phyloP scores from a whole-genome alignment of 2,797 vertebrate species.

The Sebastes oblongus region DNA sequence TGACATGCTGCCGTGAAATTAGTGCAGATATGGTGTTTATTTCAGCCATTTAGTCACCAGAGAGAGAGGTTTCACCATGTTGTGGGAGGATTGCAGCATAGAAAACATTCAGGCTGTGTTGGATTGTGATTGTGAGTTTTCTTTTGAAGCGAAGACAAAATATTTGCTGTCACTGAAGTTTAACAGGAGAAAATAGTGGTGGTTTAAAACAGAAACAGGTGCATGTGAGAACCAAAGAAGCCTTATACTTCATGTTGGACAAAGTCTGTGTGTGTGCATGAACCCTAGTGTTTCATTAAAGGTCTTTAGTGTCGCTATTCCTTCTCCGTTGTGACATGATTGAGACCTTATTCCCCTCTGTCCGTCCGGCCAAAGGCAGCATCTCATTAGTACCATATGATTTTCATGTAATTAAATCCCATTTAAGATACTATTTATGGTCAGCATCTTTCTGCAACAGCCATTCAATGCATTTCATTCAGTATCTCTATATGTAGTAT shows the following conservation, averaged over 20 bases:
- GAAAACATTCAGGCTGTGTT: background rate
- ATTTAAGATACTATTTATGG: background rate
- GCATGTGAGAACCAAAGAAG: background rate
- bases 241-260: background rate
- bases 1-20: too few relatives aligned
- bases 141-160: conserved; percentile 13
- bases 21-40: background rate
- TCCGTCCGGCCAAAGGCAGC: background rate
- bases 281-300: background rate
- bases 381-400: background rate
- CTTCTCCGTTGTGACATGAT: background rate
- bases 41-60: background rate
- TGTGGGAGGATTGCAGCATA: conserved; percentile 17
- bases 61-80: background rate
- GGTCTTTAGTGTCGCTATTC: background rate
- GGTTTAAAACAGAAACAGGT: background rate
- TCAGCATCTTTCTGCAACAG: background rate
- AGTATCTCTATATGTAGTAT: background rate
- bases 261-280: background rate
- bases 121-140: background rate
- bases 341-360: background rate
- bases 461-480: background rate
- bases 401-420: background rate
- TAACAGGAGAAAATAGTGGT: background rate
- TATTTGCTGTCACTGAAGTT: too few relatives aligned